Conservation (phyloP, 2,888 invertebrate genomes). For the Prosopocoilus inquinatus region DNA sequence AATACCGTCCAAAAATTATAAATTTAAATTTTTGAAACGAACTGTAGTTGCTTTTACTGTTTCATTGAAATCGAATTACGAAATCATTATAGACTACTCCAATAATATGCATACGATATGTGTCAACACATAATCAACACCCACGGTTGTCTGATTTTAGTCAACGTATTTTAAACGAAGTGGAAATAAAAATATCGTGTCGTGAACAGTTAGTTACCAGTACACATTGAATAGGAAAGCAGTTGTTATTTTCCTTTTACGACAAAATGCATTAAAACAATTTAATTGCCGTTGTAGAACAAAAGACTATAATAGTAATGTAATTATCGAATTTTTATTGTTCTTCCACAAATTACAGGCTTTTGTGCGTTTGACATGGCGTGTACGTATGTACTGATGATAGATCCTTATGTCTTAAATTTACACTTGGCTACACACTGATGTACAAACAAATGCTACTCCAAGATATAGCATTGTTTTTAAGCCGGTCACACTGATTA, state of each 20-base stretch:
- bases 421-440: conserved; percentile 35
- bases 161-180: conserved; percentile 10
- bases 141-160: conserved; percentile 12
- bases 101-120: neutral
- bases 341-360: conserved; percentile 34
- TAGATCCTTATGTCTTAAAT: conserved; percentile 33
- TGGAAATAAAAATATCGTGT: conserved; percentile 1
- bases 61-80: too few relatives aligned
- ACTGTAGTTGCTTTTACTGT: too few relatives aligned
- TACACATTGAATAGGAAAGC: conserved; percentile 3
- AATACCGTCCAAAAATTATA: too few relatives aligned
- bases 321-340: conserved; percentile 37
- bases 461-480: neutral
- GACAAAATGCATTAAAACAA: conserved; percentile 20
- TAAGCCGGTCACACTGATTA: conserved; percentile 20
- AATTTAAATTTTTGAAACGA: too few relatives aligned
- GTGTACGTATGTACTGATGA: conserved; percentile 33
- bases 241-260: conserved; percentile 3
- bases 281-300: conserved; percentile 32
- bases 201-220: neutral
- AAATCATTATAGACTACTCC: too few relatives aligned
- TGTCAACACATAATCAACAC: conserved; percentile 16
- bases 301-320: conserved; percentile 31
- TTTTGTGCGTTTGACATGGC: conserved; percentile 35
- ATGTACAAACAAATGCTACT: conserved; percentile 15